Evolutionary conservation across 2,797 vertebrate genomes (phyloP).

Genomic region (Galagoides demidoff): DNA sequence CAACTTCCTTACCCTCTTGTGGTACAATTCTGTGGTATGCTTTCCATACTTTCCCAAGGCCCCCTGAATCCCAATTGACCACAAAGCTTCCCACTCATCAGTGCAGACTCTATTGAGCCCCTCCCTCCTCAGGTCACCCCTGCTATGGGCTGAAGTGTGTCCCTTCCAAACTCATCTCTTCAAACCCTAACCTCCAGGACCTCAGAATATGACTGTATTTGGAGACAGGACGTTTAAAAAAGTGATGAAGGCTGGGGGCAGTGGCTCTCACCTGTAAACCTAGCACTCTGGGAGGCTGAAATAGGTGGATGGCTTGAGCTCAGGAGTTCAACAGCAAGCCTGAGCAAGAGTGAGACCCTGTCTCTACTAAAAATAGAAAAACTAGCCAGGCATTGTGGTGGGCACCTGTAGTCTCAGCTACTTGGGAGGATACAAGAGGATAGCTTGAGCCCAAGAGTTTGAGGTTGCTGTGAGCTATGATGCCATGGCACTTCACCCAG

Average conservation of each 20-base stretch:
- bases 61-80: background rate
- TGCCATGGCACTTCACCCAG: background rate
- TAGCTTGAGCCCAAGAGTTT: background rate
- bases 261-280: background rate
- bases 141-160: background rate
- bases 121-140: background rate
- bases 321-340: background rate
- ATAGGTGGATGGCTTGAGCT: background rate
- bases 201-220: background rate
- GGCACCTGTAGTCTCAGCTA: background rate
- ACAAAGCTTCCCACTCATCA: background rate
- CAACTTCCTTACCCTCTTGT: background rate
- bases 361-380: background rate
- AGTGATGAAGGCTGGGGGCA: accelerated
- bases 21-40: background rate
- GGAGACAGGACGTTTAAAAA: background rate
- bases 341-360: background rate
- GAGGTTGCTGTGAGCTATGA: background rate
- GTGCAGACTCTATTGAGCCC: background rate
- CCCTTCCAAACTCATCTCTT: background rate
- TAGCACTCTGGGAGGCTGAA: background rate
- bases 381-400: background rate
- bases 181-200: background rate
- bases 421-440: background rate
- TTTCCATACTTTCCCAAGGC: background rate